Percentiles rank a stretch among this genome's conserved stretches.
phyloP scores from a whole-genome alignment of 2,888 invertebrate genomes.

The Bembecia ichneumoniformis region DNA sequence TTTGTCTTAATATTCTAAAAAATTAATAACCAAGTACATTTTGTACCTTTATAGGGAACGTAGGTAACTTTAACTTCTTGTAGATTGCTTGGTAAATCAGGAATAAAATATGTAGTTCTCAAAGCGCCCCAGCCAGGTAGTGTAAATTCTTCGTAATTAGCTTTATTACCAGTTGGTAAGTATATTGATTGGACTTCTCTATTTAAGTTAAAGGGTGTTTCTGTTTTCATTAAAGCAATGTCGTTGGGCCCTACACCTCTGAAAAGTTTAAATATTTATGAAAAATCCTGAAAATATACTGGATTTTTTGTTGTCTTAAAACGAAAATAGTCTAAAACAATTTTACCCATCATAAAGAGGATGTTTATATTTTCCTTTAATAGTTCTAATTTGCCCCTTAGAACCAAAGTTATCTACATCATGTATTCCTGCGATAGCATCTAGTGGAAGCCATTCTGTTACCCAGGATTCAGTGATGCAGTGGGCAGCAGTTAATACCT shows the following conservation, averaged over 20 bases:
- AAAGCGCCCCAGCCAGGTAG: conserved; percentile 69
- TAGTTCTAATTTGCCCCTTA: conserved; percentile 40
- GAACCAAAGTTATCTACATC: conserved; percentile 38
- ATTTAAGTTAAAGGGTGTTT: conserved; percentile 36
- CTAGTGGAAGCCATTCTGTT: conserved; percentile 45
- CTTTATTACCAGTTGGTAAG: conserved; percentile 42
- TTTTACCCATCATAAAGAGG: conserved; percentile 57
- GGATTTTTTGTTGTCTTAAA: neutral
- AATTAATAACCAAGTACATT: neutral
- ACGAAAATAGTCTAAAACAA: neutral
- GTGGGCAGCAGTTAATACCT: conserved; percentile 63
- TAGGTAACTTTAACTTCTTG: conserved; percentile 57
- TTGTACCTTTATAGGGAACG: conserved; percentile 43
- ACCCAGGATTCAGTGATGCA: conserved; percentile 48
- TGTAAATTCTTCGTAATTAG: conserved; percentile 22
- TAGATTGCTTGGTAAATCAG: conserved; percentile 47
- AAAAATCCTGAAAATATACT: neutral
- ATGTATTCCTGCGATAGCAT: conserved; percentile 58
- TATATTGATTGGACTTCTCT: conserved; percentile 51
- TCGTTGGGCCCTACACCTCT: conserved; percentile 66
- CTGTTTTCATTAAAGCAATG: conserved; percentile 62
- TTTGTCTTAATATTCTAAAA: too few species aligned
- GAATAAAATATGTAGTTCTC: conserved; percentile 40
- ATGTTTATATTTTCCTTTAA: conserved; percentile 46
- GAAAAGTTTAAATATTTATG: conserved; percentile 8